Percentiles rank a stretch among this genome's conserved stretches.
These are phyloP conservation scores for Deilephila porcellus DNA, from an alignment of 2,888 invertebrate genomes.

Conservation along the genomic window DNA sequence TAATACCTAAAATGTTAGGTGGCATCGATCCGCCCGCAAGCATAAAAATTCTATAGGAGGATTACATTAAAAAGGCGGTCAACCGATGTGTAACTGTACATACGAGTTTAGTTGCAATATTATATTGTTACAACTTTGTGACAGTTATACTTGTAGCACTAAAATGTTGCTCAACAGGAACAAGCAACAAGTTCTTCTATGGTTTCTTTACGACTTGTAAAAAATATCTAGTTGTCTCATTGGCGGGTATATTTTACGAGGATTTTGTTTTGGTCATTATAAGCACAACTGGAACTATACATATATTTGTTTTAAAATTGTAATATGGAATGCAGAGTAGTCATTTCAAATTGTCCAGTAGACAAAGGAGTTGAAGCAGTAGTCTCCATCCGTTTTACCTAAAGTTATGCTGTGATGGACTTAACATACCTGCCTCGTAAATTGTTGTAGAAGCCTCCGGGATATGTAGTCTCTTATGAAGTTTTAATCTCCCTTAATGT, in stretches of 20 bases:
- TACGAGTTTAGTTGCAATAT: constrained; percentile 64
- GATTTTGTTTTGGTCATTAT: neutral
- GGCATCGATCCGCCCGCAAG: constrained; percentile 52
- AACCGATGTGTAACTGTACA: constrained; percentile 70
- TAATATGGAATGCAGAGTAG: neutral
- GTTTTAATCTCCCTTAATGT: too few relatives aligned
- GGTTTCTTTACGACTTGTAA: neutral
- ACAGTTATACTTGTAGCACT: constrained; percentile 51
- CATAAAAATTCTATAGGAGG: constrained; percentile 61
- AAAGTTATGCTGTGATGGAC: too few relatives aligned
- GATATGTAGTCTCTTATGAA: too few relatives aligned
- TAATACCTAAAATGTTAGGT: constrained; percentile 26
- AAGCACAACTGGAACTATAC: neutral
- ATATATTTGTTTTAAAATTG: neutral
- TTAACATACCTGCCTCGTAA: too few relatives aligned
- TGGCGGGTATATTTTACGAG: neutral
- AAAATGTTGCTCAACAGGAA: constrained; percentile 42
- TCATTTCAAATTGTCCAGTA: too few relatives aligned
- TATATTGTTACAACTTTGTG: constrained; percentile 53
- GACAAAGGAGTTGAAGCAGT: too few relatives aligned
- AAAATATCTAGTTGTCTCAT: neutral
- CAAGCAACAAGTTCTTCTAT: constrained; percentile 29
- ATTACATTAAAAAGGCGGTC: constrained; percentile 59
- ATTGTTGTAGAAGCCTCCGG: too few relatives aligned
- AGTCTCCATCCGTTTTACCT: too few relatives aligned